Base-by-base conservation (phyloP, 1,140 invertebrate species). In the Andricus grossulariae region DNA sequence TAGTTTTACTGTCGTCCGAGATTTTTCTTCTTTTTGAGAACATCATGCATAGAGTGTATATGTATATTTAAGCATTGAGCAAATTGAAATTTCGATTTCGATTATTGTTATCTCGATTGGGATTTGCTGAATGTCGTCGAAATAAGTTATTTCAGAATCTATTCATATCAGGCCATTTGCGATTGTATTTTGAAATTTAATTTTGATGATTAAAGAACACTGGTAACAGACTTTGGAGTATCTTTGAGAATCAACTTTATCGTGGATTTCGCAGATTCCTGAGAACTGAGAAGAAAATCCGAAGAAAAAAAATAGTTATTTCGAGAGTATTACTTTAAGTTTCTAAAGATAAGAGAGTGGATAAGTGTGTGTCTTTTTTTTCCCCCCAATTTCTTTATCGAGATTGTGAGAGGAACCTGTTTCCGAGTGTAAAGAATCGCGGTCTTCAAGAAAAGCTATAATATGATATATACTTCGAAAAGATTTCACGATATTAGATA, bases 401-500 rank as follows among this genome's bases (percentile, higher is more conserved):
- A 66, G 60, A 66, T 66, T 39, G 60, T 32, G 25, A 39, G 25
- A 66, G 60, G 70, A 73, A n/a, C 39, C 39, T 45, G 54, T 25
- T 39, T 32, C 60, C 60, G 25, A 66, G 32, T 66, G 60, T 66
- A 66, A 66, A 66, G 60, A 66, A 66, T 66, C 60, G 25, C 25
- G 60, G 25, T 66, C 25, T 66, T 66, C 60, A 66, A 45, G 25
- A 66, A 66, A 66, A n/a, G 32, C 32, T 39, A 66, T 66, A 66
- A 32, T 60, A 15, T 71, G 71, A 32, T 72, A 39, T 71, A 50
- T 71, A 50, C 51, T 70, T 52, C 72, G 73, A 57, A 45, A 74
- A 78, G 52, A 74, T 75, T 54, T 70, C 71, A 75, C 78, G 76
- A 78, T 82, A 82, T 82, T 66, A 82, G 79, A 84, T 80, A 80